These are phyloP conservation scores for Chymomyza fuscimana DNA, from an alignment of 2,888 invertebrate species.

Conservation along the genomic window DNA sequence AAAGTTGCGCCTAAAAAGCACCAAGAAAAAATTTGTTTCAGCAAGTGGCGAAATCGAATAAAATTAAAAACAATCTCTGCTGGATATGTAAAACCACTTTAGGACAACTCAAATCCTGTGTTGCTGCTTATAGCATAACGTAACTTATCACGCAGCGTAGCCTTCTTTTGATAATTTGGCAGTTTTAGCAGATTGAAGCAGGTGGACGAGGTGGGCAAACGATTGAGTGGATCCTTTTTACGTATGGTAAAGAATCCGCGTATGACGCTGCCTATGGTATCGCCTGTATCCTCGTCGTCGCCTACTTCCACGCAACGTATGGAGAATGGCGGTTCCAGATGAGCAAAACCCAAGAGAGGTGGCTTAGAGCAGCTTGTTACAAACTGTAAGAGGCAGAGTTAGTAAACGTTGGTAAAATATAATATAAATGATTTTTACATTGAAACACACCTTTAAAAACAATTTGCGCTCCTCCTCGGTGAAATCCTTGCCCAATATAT, in stretches of 20 bases:
- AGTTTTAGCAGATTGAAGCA: constrained; percentile 99
- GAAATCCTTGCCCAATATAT: constrained; percentile 97
- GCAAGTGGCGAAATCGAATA: background rate
- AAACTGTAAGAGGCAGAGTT: constrained; percentile 81
- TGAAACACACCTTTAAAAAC: constrained; percentile 89
- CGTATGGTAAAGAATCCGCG: constrained; percentile 98
- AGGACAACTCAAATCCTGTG: constrained; percentile 99
- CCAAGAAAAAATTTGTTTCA: constrained; percentile 3
- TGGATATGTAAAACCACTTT: constrained; percentile 66
- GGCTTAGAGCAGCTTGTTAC: constrained; percentile 98
- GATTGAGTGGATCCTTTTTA: constrained; percentile 94
- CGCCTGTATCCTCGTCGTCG: constrained; percentile 96
- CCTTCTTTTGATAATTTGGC: constrained; percentile 98
- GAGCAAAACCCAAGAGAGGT: constrained; percentile 96
- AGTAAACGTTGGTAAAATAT: background rate
- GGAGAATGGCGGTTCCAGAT: constrained; percentile 98
- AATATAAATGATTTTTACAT: too few species aligned
- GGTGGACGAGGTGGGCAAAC: constrained; percentile 98
- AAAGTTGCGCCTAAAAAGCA: background rate
- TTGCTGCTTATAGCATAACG: constrained; percentile 98
- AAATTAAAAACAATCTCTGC: background rate
- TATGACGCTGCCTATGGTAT: constrained; percentile 91
- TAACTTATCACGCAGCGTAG: constrained; percentile 95
- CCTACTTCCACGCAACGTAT: constrained; percentile 99
- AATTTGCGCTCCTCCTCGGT: constrained; percentile 93